phyloP scores from a whole-genome alignment of 23 tunicate species.

The Aplidium turbinatum region DNA sequence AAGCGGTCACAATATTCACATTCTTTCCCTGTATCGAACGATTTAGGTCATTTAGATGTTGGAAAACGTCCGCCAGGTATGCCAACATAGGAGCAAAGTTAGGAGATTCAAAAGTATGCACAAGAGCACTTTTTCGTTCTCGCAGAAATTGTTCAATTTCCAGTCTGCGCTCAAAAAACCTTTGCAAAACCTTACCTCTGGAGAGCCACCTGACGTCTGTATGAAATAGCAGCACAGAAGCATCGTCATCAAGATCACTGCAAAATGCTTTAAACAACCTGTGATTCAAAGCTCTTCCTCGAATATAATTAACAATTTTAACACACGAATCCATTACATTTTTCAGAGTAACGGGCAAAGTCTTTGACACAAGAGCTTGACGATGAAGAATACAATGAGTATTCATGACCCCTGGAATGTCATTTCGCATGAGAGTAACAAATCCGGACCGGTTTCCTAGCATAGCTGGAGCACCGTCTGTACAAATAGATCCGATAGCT shows the following conservation, averaged over 20 bases:
- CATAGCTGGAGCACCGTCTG: constrained; percentile 15
- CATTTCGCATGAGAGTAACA: no score
- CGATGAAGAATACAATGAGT: background rate
- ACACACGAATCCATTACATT: constrained; percentile 6
- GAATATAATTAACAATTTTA: constrained; percentile 18
- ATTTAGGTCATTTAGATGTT: constrained; percentile 1
- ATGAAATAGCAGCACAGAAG: background rate
- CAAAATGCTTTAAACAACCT: constrained; percentile 5
- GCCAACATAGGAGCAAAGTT: background rate
- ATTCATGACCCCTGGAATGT: background rate
- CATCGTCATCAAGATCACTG: constrained; percentile 20
- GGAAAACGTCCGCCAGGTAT: background rate
- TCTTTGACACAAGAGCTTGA: constrained; percentile 13
- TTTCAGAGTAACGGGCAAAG: constrained; percentile 13
- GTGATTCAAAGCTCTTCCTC: constrained; percentile 5
- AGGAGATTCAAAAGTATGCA: constrained; percentile 22
- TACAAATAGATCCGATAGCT: background rate
- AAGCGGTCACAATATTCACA: background rate
- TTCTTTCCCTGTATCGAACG: background rate
- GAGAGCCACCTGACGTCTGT: constrained; percentile 1
- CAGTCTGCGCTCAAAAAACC: constrained; percentile 3
- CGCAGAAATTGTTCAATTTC: constrained; percentile 4
- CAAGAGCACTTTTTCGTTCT: constrained; percentile 11
- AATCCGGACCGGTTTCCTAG: constrained; percentile 14
- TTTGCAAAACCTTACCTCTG: background rate